A percentile compares a stretch with the other conserved stretches of the same genome.
Evolutionary conservation across 2,797 vertebrate species (phyloP).

Genomic region (Hydrocynus forskahlii): DNA sequence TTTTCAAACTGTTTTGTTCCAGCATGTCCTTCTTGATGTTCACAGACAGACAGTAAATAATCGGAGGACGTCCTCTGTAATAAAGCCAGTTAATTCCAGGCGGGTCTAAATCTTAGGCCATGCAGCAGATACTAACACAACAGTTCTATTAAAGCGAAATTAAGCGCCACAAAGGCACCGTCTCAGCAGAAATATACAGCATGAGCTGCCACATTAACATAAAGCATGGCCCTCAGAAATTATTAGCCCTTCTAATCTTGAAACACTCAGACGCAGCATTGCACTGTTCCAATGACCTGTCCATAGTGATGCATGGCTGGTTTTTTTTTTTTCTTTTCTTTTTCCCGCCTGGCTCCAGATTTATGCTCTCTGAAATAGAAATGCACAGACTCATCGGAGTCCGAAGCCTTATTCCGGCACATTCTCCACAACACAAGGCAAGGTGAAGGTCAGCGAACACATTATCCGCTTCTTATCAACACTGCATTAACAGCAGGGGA

Average conservation of each 20-base stretch:
- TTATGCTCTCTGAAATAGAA: constrained; percentile 68
- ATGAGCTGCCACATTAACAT: constrained; percentile 85
- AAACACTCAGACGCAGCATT: constrained; percentile 79
- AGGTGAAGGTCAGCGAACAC: constrained; percentile 74
- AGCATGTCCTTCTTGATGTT: constrained; percentile 63
- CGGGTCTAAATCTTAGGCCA: constrained; percentile 73
- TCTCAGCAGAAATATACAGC: constrained; percentile 85
- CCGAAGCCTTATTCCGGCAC: constrained; percentile 53
- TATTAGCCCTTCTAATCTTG: constrained; percentile 85
- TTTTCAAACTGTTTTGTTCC: constrained; percentile 36
- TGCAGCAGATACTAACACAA: constrained; percentile 76
- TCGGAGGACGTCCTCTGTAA: constrained; percentile 70
- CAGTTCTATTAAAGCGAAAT: constrained; percentile 79
- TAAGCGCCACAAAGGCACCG: constrained; percentile 78
- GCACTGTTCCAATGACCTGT: constrained; percentile 84
- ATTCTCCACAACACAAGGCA: constrained; percentile 57
- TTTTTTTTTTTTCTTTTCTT: constrained; percentile 56
- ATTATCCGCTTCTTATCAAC: constrained; percentile 72
- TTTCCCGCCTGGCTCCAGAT: constrained; percentile 61
- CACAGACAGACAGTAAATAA: constrained; percentile 64
- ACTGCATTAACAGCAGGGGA: constrained; percentile 55
- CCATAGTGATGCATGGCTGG: constrained; percentile 81
- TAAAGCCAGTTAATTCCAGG: constrained; percentile 72
- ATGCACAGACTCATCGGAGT: constrained; percentile 60
- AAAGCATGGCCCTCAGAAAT: constrained; percentile 84